phyloP scores from a whole-genome alignment of 2,113 vertebrate species.

The Pandion haliaetus region DNA sequence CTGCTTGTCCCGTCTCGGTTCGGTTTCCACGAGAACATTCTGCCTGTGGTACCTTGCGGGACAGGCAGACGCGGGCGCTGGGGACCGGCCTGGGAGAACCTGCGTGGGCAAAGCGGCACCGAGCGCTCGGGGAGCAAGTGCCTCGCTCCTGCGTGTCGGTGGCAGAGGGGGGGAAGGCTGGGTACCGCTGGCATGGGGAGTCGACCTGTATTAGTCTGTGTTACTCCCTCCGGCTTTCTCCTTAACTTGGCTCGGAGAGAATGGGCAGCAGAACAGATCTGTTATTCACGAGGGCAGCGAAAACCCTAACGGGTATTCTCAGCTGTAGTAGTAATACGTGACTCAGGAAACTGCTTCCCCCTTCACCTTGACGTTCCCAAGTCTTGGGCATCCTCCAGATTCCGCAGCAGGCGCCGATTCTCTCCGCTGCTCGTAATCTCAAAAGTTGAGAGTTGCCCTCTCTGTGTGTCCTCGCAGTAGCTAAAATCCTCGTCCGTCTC shows the following conservation, averaged over 20 bases:
- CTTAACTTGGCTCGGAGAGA: not conserved
- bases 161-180: not conserved
- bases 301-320: not conserved
- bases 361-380: accelerated
- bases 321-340: accelerated
- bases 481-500: no score
- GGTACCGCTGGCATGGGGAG: accelerated
- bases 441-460: not conserved
- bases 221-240: no score
- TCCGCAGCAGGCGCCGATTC: not conserved
- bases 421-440: not conserved
- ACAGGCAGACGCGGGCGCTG: accelerated
- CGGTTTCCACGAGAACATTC: accelerated
- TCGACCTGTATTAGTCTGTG: accelerated
- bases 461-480: not conserved
- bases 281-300: not conserved
- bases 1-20: accelerated
- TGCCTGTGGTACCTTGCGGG: accelerated
- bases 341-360: not conserved
- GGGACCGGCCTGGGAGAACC: not conserved
- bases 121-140: accelerated
- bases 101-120: not conserved
- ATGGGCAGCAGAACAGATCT: not conserved
- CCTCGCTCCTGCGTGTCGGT: not conserved
- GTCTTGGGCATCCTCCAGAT: accelerated